phyloP scores from a whole-genome alignment of 2,888 invertebrate species.

The Hirtodrosophila histrioides region DNA sequence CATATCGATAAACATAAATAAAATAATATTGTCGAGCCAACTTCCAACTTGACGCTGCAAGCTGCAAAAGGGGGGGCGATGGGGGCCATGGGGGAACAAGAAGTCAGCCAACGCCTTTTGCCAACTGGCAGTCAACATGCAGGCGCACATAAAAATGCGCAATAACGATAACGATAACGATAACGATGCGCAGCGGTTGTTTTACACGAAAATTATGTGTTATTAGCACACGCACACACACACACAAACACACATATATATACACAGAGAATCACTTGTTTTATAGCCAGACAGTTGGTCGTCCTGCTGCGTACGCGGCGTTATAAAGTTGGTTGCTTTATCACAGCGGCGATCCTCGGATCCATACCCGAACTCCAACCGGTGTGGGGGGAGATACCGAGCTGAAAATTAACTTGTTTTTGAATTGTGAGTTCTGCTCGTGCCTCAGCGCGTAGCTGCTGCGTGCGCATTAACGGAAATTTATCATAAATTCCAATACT shows the following conservation, averaged over 20 bases:
- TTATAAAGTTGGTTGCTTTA: conserved; percentile 78
- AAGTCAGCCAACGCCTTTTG: conserved; percentile 52
- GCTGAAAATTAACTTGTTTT: conserved; percentile 74
- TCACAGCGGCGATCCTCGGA: conserved; percentile 47
- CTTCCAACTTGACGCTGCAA: conserved; percentile 33
- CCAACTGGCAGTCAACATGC: conserved; percentile 68
- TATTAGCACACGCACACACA: conserved; percentile 64
- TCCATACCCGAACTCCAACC: conserved; percentile 16
- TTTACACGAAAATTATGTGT: conserved; percentile 80
- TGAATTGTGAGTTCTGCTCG: conserved; percentile 78
- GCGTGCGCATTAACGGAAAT: conserved; percentile 70
- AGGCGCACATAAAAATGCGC: conserved; percentile 76
- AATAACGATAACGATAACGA: conserved; percentile 77
- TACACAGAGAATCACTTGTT: conserved; percentile 51
- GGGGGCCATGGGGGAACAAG: background rate
- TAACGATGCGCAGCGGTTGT: conserved; percentile 81
- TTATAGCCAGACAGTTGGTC: conserved; percentile 60
- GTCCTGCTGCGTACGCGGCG: conserved; percentile 65
- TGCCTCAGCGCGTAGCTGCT: conserved; percentile 41
- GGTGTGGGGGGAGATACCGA: background rate
- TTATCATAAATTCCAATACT: conserved; percentile 79
- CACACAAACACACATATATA: conserved; percentile 12
- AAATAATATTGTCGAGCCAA: conserved; percentile 69
- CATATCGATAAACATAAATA: conserved; percentile 80
- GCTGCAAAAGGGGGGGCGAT: background rate